phyloP scores from a whole-genome alignment of 2,888 invertebrate genomes.

The Piscicola geometra region DNA sequence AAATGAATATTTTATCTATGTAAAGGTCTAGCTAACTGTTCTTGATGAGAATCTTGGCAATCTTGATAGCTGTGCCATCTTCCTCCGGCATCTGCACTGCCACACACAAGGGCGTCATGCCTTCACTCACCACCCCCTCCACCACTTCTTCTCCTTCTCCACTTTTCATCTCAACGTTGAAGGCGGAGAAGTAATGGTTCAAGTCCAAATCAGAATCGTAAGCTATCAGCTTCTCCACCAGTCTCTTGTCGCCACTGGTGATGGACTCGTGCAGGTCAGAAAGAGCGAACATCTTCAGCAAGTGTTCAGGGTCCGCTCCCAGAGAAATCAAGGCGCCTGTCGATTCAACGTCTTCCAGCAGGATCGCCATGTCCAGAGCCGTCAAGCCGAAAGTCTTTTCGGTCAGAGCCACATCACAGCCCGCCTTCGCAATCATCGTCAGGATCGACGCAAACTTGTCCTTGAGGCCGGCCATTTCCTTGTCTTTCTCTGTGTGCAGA shows the following conservation, averaged over 20 bases:
- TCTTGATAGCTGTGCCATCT: conserved; percentile 29
- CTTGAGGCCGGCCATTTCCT: conserved; percentile 33
- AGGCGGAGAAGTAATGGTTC: conserved; percentile 42
- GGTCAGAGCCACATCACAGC: conserved; percentile 40
- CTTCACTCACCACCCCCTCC: conserved; percentile 36
- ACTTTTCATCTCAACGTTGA: conserved; percentile 38
- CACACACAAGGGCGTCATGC: conserved; percentile 42
- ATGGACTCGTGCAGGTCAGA: conserved; percentile 44
- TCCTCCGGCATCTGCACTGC: conserved; percentile 38
- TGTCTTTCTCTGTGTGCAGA: conserved; percentile 29
- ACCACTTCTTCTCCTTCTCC: conserved; percentile 12
- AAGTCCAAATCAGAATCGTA: conserved; percentile 44
- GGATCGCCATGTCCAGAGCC: conserved; percentile 45
- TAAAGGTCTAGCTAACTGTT: conserved; percentile 27
- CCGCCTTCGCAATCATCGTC: conserved; percentile 41
- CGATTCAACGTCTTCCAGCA: conserved; percentile 44
- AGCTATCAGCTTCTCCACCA: conserved; percentile 40
- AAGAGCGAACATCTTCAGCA: conserved; percentile 44
- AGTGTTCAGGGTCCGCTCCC: conserved; percentile 43
- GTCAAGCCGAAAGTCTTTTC: conserved; percentile 45
- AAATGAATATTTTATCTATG: not conserved
- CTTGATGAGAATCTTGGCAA: conserved; percentile 24
- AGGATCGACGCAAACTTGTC: conserved; percentile 40
- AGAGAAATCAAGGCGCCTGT: conserved; percentile 40
- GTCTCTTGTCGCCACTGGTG: conserved; percentile 32